Evolutionary conservation across 92 coral and sea anemone species (phyloP).

Genomic region (Ricordea florida): DNA sequence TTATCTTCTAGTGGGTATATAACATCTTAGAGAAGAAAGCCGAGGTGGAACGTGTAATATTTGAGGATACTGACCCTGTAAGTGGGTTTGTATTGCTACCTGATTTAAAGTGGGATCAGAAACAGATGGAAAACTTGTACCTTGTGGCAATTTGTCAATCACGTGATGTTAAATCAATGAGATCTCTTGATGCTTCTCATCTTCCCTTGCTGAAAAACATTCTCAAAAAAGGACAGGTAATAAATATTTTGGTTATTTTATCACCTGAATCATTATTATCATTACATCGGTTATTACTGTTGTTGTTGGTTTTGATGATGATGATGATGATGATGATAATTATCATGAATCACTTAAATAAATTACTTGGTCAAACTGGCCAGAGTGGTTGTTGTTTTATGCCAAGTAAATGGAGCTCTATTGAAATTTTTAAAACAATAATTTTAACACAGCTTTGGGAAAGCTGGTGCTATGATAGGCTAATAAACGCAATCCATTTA

Average conservation of each 20-base stretch:
- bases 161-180: slow-evolving; percentile 79
- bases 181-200: slow-evolving; percentile 72
- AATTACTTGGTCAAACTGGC: too few relatives aligned
- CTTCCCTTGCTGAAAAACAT: slow-evolving; percentile 87
- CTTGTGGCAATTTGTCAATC: slow-evolving; percentile 85
- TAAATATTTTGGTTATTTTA: not conserved
- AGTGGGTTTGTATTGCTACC: slow-evolving; percentile 93
- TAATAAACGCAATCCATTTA: too few relatives aligned
- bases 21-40: slow-evolving; percentile 96
- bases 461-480: too few relatives aligned
- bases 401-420: too few relatives aligned
- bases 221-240: slow-evolving; percentile 82
- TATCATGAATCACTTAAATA: too few relatives aligned
- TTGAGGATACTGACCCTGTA: slow-evolving; percentile 84
- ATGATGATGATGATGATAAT: too few relatives aligned
- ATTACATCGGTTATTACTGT: too few relatives aligned
- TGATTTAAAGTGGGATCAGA: slow-evolving; percentile 95
- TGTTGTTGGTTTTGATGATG: too few relatives aligned
- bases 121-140: slow-evolving; percentile 86
- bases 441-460: too few relatives aligned
- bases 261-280: not conserved
- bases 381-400: too few relatives aligned
- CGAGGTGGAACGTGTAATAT: slow-evolving; percentile 84
- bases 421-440: too few relatives aligned
- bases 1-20: slow-evolving; percentile 86